Base-by-base conservation (phyloP, 2,888 invertebrate genomes). In the Meloe dianella region DNA sequence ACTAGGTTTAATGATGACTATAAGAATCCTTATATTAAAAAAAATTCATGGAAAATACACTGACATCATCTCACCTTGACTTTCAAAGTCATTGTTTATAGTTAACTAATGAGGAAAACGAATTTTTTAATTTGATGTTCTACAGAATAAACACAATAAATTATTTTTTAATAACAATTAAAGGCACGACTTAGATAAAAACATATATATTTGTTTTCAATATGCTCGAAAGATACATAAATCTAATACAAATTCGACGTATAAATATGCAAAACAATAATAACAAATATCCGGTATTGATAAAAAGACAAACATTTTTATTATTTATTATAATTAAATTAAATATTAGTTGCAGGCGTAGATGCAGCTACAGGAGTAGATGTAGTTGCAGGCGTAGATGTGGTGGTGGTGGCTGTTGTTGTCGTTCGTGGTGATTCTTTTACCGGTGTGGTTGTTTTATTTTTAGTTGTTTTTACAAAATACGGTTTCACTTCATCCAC, bases 1-100 rank as follows among this genome's bases (percentile, higher is more conserved):
- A 32, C 3, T 32, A 10, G 32, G 32, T 32, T 6, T 20, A 20
- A 8, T 7, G 47, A 17, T 20, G n/a, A 9, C 20, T 5, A 47
- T 47, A 20, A 47, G 47, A 47, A 47, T 47, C 47, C 20, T 20
- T 47, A 20, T 47, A 9, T n/a, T 14, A 12, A 47, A 20, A 47
- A 47, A 47, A 47, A 47, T 20, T 60, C 22, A n/a, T 64, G 67
- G 67, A 38, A 67, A 67, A 64, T 57, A 64, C 67, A 24, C 60
- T 67, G 67, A 67, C 61, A 67, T 67, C 67, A 67, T 54, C 38
- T 67, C 61, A 67, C 67, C 67, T 67, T 67, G 67, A 64, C 67
- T 67, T 67, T 67, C 64, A 63, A 35, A 67, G 41, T 54, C 54
- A 27, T 54, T 54, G 54, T 54, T 54, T 54, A 54, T n/a, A 27